Conservation (phyloP, 2,888 invertebrate genomes). For the Melanostoma scalare region DNA sequence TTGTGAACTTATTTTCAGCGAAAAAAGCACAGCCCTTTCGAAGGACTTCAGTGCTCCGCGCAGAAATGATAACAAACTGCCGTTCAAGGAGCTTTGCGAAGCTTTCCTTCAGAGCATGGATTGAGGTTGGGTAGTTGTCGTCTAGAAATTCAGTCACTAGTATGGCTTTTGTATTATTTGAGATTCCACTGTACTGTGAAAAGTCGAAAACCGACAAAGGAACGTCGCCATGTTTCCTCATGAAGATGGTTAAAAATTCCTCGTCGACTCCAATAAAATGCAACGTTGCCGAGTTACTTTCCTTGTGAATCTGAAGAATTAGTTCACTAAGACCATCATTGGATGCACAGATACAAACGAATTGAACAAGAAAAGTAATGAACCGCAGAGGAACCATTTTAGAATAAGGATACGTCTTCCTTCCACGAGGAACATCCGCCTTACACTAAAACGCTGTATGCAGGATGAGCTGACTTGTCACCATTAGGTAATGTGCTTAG, state of each 20-base stretch:
- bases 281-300: conserved; percentile 19
- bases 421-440: too few species aligned
- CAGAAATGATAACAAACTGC: conserved; percentile 13
- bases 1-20: conserved; percentile 8
- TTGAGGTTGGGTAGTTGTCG: neutral
- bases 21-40: conserved; percentile 5
- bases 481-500: too few species aligned
- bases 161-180: neutral
- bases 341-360: neutral
- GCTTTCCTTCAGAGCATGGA: too few species aligned
- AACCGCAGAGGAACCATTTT: conserved; percentile 20
- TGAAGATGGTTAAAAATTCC: neutral
- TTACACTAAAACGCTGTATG: too few species aligned
- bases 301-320: conserved; percentile 13
- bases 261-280: conserved; percentile 3
- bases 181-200: neutral
- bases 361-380: neutral
- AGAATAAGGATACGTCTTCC: neutral
- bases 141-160: neutral
- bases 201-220: neutral
- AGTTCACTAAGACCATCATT: conserved; percentile 7
- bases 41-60: neutral
- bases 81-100: neutral
- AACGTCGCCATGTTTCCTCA: neutral
- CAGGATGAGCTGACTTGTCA: too few species aligned